These are phyloP conservation scores for Rhamphomyia laevipes DNA, from an alignment of 2,888 invertebrate genomes.

Conservation along the genomic window DNA sequence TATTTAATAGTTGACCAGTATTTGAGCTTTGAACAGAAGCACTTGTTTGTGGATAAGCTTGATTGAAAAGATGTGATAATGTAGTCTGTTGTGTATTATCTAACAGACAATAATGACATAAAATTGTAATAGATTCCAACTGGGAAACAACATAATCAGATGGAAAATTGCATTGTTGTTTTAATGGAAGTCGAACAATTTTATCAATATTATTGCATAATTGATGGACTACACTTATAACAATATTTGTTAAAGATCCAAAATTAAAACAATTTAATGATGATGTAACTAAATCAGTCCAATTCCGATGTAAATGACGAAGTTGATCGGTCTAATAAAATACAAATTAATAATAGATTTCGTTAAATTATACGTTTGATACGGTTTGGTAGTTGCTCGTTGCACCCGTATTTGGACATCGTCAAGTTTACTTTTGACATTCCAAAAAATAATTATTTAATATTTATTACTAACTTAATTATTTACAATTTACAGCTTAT, in stretches of 20 bases:
- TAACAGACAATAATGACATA: constrained; percentile 69
- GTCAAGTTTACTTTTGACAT: too few relatives aligned
- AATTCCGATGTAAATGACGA: constrained; percentile 65
- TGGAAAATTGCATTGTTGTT: constrained; percentile 39
- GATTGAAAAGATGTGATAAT: constrained; percentile 44
- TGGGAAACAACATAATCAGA: constrained; percentile 69
- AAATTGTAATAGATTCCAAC: constrained; percentile 62
- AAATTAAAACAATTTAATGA: constrained; percentile 69
- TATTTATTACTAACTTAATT: too few relatives aligned
- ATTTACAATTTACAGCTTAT: too few relatives aligned
- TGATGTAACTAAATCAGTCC: constrained; percentile 69
- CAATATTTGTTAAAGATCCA: constrained; percentile 58
- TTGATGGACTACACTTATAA: constrained; percentile 66
- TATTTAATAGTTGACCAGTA: constrained; percentile 64
- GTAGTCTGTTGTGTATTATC: constrained; percentile 46
- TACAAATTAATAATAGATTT: too few relatives aligned
- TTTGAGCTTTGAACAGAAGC: constrained; percentile 44
- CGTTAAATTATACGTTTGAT: too few relatives aligned
- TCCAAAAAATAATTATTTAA: too few relatives aligned
- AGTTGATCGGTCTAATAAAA: constrained; percentile 43
- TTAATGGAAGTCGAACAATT: constrained; percentile 35
- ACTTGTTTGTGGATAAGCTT: constrained; percentile 42
- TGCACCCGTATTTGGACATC: too few relatives aligned
- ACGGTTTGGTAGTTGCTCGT: too few relatives aligned
- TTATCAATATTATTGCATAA: constrained; percentile 58